Percentiles rank a stretch among this genome's conserved stretches.
phyloP scores from a whole-genome alignment of 2,888 invertebrate species.

The Acrobeloides nanus region DNA sequence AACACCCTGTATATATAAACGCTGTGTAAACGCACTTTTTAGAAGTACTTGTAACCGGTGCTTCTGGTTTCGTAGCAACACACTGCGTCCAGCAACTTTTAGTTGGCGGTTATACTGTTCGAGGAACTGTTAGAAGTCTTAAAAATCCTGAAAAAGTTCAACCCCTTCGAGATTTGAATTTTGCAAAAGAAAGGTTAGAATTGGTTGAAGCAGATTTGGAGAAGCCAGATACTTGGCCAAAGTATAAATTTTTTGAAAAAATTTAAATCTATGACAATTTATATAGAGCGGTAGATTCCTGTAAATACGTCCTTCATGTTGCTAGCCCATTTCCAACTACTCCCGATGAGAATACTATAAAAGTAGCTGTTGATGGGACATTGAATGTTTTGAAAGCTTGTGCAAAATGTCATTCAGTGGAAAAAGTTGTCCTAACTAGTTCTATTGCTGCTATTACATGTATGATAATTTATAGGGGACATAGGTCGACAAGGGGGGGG shows the following conservation, averaged over 20 bases:
- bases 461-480: no score
- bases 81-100: conserved; percentile 58
- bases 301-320: conserved; percentile 47
- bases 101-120: conserved; percentile 57
- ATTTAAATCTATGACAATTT: no score
- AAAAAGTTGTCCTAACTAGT: conserved; percentile 60
- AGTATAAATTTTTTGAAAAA: conserved; percentile 24
- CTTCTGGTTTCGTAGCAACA: conserved; percentile 58
- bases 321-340: conserved; percentile 51
- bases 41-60: conserved; percentile 59
- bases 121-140: conserved; percentile 55
- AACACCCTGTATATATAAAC: no score
- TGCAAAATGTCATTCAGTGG: conserved; percentile 56
- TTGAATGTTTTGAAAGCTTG: conserved; percentile 57
- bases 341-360: conserved; percentile 52
- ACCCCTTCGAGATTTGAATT: conserved; percentile 15
- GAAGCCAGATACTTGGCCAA: conserved; percentile 30
- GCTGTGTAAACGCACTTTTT: no score
- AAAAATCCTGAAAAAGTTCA: conserved; percentile 37
- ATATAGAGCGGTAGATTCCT: conserved; percentile 38
- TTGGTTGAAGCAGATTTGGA: conserved; percentile 48
- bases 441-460: conserved; percentile 57
- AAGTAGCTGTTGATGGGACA: conserved; percentile 58
- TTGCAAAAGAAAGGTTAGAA: conserved; percentile 25
- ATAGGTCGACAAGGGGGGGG: no score